Base-by-base conservation (phyloP, 2,888 invertebrate genomes). In the Vannuccia rotundouncinata region DNA sequence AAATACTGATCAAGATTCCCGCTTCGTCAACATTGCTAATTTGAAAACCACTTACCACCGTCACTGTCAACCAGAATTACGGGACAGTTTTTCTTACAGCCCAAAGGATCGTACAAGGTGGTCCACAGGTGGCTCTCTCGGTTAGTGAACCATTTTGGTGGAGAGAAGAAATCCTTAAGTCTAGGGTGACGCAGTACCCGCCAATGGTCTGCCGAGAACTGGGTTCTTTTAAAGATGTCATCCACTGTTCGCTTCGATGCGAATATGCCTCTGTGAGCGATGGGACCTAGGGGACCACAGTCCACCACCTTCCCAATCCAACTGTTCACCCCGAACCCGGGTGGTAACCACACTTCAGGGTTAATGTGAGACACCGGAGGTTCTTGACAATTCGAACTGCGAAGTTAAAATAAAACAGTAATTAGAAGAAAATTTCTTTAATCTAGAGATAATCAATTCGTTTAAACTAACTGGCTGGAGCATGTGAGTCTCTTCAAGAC, bases 251-350 rank as follows among this genome's bases (percentile, higher is more conserved):
- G 10, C 10, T n/a, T 5, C 31, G 77, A 45, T 10, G 60, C 45
- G 29, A 78, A 78, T 1, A 78, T 28, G 1, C 78, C 78, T 28
- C 27, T 59, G 13, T 60, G 31, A 5, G 31, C 45, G 22, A 60
- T 60, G 1, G 80, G 80, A n/a, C 80, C 80, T 1, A 80, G 79
- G 29, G 80, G 80, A n/a, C 80, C 80, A 22, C 78, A 78, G 29
- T 78, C 78, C 29, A 78, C 60, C n/a, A 78, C 60, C 5, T 78
- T 2, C 22, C 66, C 78, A 59, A 77, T 45, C 77, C 77, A 77
- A 17, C 45, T 22, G 17, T 79, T 74, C 1, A 73, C 31, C 25
- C 29, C 25, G 31, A 79, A 79, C n/a, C 78, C 73, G 13, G 80
- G 79, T 28, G 79, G 79, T 28, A 80, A 29, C 80, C 80, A 79